Percentiles rank a stretch among this genome's conserved stretches.
These are phyloP conservation scores for Aquatica leii DNA, from an alignment of 2,888 invertebrate genomes.

Conservation along the genomic window DNA sequence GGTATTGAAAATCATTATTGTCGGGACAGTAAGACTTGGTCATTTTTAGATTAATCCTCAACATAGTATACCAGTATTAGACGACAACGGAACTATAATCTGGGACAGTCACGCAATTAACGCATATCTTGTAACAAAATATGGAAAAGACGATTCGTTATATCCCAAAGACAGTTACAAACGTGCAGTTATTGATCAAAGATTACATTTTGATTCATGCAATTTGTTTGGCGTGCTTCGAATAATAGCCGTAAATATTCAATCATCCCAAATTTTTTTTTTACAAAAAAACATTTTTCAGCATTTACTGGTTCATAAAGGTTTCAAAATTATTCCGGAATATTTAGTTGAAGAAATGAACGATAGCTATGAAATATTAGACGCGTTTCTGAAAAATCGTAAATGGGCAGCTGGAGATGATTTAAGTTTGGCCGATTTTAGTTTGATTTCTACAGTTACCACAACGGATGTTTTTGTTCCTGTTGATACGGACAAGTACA, in stretches of 20 bases:
- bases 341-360: background rate
- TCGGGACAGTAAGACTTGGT: background rate
- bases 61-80: constrained; percentile 69
- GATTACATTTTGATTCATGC: constrained; percentile 64
- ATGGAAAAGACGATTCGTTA: constrained; percentile 62
- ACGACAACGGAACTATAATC: constrained; percentile 63
- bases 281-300: background rate
- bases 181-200: constrained; percentile 65
- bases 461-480: constrained; percentile 35
- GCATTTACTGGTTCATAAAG: constrained; percentile 53
- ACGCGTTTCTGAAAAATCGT: constrained; percentile 60
- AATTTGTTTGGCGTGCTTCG: constrained; percentile 61
- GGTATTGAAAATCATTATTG: background rate
- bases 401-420: constrained; percentile 63
- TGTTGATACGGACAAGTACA: background rate
- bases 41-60: constrained; percentile 69
- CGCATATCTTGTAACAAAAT: constrained; percentile 64
- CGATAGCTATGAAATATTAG: constrained; percentile 61
- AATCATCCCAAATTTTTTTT: too few species aligned
- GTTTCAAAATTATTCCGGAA: background rate
- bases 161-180: constrained; percentile 65
- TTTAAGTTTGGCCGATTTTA: constrained; percentile 65
- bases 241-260: constrained; percentile 58
- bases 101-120: constrained; percentile 64
- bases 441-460: constrained; percentile 55